Percentiles rank a stretch among this genome's conserved stretches.
Evolutionary conservation across 2,888 invertebrate species (phyloP).

Genomic region (Anaspis maculata): DNA sequence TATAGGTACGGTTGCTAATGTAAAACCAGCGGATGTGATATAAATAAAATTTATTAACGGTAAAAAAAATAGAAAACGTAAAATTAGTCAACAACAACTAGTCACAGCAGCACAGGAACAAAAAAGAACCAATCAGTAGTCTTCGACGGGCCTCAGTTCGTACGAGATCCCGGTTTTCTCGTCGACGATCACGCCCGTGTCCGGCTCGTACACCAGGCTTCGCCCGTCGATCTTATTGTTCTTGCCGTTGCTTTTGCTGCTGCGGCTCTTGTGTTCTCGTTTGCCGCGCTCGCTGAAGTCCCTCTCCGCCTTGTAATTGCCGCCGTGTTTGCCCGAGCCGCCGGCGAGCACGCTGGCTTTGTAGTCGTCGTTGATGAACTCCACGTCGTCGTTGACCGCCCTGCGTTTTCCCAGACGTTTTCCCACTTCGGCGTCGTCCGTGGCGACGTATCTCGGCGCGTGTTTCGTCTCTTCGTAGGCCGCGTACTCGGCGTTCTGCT

Average conservation of each 20-base stretch:
- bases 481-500: constrained; percentile 31
- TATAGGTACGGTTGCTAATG: too few species aligned
- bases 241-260: constrained; percentile 27
- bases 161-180: constrained; percentile 20
- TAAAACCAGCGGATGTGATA: too few species aligned
- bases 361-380: constrained; percentile 33
- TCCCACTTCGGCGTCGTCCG: constrained; percentile 15
- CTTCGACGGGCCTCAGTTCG: constrained; percentile 16
- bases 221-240: constrained; percentile 19
- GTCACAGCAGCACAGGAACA: constrained; percentile 2
- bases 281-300: constrained; percentile 29
- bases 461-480: constrained; percentile 23
- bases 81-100: constrained; percentile 10
- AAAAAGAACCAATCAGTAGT: constrained; percentile 1
- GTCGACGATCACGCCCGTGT: constrained; percentile 20
- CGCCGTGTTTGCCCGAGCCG: constrained; percentile 31
- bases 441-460: constrained; percentile 5
- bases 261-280: constrained; percentile 25
- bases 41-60: too few species aligned
- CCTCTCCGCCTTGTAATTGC: constrained; percentile 31
- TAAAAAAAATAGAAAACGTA: constrained; percentile 7
- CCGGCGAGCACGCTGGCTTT: constrained; percentile 26
- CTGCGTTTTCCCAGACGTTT: constrained; percentile 20
- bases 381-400: constrained; percentile 24
- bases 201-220: constrained; percentile 20